Evolutionary conservation across 2,797 vertebrate genomes (phyloP).

Genomic region (Pelodytes ibericus): DNA sequence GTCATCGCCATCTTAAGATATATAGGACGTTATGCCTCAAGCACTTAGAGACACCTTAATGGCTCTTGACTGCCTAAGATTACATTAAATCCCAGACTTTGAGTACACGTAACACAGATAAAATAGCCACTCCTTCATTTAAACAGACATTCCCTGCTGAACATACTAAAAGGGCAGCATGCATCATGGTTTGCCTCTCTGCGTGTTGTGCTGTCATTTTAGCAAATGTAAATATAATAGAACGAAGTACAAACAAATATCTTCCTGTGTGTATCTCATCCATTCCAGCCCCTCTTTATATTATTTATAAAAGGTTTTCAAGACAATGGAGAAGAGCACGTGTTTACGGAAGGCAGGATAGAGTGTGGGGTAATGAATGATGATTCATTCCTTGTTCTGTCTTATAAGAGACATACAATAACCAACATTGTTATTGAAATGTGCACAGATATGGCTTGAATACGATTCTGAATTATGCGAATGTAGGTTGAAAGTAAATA

Average conservation of each 20-base stretch:
- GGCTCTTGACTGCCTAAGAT: conserved; percentile 43
- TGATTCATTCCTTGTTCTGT: conserved; percentile 30
- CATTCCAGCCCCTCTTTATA: too few species aligned
- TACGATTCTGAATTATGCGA: conserved; percentile 27
- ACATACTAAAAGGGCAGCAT: conserved; percentile 1
- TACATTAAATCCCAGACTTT: conserved; percentile 38
- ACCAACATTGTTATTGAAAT: conserved; percentile 44
- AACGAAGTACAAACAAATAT: too few species aligned
- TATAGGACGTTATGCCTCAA: conserved; percentile 44
- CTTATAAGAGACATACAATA: conserved; percentile 44
- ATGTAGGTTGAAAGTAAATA: conserved; percentile 50
- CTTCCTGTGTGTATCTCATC: too few species aligned
- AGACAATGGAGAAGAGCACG: too few species aligned
- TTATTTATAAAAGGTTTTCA: too few species aligned
- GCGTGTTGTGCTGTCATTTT: conserved; percentile 20
- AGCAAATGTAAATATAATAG: too few species aligned
- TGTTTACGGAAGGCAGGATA: too few species aligned
- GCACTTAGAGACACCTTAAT: conserved; percentile 45
- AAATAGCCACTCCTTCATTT: conserved; percentile 42
- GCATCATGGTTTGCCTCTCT: conserved; percentile 8
- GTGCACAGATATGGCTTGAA: conserved; percentile 42
- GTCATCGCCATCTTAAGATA: conserved; percentile 41
- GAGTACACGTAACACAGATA: conserved; percentile 35
- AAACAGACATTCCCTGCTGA: conserved; percentile 34
- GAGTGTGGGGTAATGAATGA: too few species aligned